Percentiles rank a stretch among this genome's conserved stretches.
These are phyloP conservation scores for Anabacerthia variegaticeps DNA, from an alignment of 2,797 vertebrate species.

Conservation along the genomic window DNA sequence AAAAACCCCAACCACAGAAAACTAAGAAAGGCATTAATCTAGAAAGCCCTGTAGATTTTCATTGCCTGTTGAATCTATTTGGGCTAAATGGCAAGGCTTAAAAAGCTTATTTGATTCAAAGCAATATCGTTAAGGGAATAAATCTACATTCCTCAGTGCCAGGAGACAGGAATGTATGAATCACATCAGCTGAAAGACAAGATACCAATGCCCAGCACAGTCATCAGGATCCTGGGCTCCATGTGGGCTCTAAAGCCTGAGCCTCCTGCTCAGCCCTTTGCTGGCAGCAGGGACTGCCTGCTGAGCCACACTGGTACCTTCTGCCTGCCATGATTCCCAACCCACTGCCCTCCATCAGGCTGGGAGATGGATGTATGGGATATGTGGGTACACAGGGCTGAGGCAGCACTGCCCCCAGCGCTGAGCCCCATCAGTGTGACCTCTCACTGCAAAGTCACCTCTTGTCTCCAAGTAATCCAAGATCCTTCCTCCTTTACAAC, in stretches of 20 bases:
- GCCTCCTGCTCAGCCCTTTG: not conserved
- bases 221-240: not conserved
- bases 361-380: no score
- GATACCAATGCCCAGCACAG: not conserved
- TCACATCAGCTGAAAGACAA: not conserved
- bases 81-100: not conserved
- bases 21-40: not conserved
- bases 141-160: not conserved
- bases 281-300: not conserved
- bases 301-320: not conserved
- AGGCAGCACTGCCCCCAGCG: no score
- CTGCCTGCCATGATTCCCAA: fast-evolving
- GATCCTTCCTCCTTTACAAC: not conserved
- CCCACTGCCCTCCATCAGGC: not conserved
- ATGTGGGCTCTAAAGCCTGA: not conserved
- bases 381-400: no score
- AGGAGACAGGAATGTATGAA: not conserved
- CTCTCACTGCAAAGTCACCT: not conserved
- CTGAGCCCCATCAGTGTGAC: no score
- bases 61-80: not conserved
- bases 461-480: not conserved
- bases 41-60: not conserved
- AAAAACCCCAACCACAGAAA: not conserved
- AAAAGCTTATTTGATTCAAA: not conserved
- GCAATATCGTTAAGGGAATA: not conserved